Base-by-base conservation (phyloP, 2,888 invertebrate species). In the Colostygia pectinataria region DNA sequence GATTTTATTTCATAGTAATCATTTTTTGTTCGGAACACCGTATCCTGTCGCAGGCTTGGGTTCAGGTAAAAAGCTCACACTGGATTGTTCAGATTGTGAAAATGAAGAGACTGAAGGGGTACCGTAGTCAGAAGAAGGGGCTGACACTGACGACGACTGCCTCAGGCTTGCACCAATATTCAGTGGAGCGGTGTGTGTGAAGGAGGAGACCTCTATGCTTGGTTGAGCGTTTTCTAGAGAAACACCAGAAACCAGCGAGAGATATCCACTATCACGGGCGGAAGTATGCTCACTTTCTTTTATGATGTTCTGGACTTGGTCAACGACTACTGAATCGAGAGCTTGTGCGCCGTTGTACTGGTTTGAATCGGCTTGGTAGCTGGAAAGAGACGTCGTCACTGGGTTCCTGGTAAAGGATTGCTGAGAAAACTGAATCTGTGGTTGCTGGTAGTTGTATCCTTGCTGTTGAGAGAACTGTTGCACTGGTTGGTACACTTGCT, bases 161-260 rank as follows among this genome's bases (percentile, higher is more conserved):
- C 39, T 36, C 4, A 51, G 60, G 25, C 54, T 65, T 31, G 54
- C 57, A 23, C 53, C 53, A 12, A 62, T 50, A 12, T 38, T 47
- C 37, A 66, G 20, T 6, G 80, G 82, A 1, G 86, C 80, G 24
- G 71, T 78, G n/a, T 90, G 87, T 1, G 81, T 75, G 48, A 89
- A 90, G 0, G 90, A 88, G 3, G 83, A 71, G 39, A 90, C 59
- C 63, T 90, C 90, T n/a, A 88, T 65, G 53, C 90, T 90, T 0
- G 89, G 89, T 50, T 71, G 77, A 1, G 80, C 88, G 43, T 77
- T 80, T 55, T 79, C 88, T 4, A 89, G 64, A 8, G 86, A 77
- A 12, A 90, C 83, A 14, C 89, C 88, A 2, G 89, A 86, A 8
- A 90, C 84, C 12, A 87, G 56, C 0, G 89, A 89, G 15, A 68